phyloP scores from a whole-genome alignment of 2,113 vertebrate genomes.

The Pteronura brasiliensis region DNA sequence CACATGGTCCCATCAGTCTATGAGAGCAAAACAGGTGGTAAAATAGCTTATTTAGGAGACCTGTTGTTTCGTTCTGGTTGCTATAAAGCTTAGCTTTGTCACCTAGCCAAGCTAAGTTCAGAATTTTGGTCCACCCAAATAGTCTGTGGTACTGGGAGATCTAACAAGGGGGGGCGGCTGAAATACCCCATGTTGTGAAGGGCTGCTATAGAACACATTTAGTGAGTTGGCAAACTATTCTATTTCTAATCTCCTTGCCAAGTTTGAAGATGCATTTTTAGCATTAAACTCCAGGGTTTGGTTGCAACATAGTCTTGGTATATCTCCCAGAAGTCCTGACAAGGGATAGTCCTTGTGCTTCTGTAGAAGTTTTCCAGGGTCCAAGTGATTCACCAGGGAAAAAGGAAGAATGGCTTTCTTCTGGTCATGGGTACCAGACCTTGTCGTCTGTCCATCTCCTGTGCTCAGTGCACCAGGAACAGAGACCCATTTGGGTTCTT shows the following conservation, averaged over 20 bases:
- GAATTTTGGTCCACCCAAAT: background rate
- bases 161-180: background rate
- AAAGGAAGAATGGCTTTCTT: background rate
- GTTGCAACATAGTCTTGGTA: background rate
- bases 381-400: background rate
- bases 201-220: background rate
- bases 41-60: background rate
- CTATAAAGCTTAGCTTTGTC: background rate
- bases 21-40: background rate
- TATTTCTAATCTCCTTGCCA: background rate
- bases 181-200: background rate
- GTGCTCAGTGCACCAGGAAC: background rate
- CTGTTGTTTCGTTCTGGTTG: background rate
- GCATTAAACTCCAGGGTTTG: background rate
- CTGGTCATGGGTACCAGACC: background rate
- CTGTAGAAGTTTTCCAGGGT: background rate
- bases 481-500: background rate
- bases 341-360: background rate
- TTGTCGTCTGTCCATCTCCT: background rate
- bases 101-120: background rate
- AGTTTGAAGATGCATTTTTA: background rate
- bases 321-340: background rate
- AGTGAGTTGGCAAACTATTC: background rate
- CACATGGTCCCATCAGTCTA: background rate
- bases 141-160: background rate